phyloP scores from a whole-genome alignment of 30 jellyfish, hydroid and myxozoan species.

The Euphysa ruthae region DNA sequence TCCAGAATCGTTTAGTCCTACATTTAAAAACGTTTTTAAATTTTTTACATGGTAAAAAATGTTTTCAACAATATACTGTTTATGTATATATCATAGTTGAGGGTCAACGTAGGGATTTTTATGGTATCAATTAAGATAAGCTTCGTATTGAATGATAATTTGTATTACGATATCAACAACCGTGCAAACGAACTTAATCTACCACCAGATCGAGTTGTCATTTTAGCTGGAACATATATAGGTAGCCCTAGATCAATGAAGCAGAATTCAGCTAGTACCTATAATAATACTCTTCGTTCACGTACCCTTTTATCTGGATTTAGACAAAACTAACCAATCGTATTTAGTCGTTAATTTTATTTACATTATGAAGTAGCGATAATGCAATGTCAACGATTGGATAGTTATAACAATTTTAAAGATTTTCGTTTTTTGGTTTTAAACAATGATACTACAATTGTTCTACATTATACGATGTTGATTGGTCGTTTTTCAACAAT shows the following conservation, averaged over 20 bases:
- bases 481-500: too few relatives aligned
- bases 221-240: constrained; percentile 21
- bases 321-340: too few relatives aligned
- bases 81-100: constrained; percentile 26
- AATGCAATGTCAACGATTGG: too few relatives aligned
- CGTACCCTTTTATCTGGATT: too few relatives aligned
- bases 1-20: neutral
- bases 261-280: constrained; percentile 33
- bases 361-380: too few relatives aligned
- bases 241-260: constrained; percentile 28
- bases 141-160: constrained; percentile 26
- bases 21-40: too few relatives aligned
- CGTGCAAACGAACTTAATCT: neutral
- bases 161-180: neutral
- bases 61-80: constrained; percentile 49
- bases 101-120: constrained; percentile 29
- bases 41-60: constrained; percentile 12
- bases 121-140: constrained; percentile 29
- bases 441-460: too few relatives aligned
- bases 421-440: too few relatives aligned
- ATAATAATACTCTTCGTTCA: constrained; percentile 6
- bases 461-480: too few relatives aligned
- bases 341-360: too few relatives aligned
- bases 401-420: too few relatives aligned
- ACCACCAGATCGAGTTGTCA: constrained; percentile 20